phyloP scores from a whole-genome alignment of 2,113 vertebrate species.

The Ptilonorhynchus violaceus region DNA sequence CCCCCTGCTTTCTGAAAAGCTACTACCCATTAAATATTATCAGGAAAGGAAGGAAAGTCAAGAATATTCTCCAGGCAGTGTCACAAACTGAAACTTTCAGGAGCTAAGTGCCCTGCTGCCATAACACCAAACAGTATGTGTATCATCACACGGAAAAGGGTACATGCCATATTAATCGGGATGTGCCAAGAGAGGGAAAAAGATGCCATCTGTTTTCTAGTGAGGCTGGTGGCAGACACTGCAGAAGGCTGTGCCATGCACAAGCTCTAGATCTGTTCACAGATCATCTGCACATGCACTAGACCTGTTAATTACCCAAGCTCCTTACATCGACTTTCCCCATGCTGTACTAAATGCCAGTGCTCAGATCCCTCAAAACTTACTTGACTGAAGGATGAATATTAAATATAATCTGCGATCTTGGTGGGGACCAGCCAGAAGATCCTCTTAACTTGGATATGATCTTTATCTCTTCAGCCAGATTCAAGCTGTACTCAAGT shows the following conservation, averaged over 20 bases:
- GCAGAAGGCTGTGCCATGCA: background rate
- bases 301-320: background rate
- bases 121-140: fast-evolving
- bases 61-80: background rate
- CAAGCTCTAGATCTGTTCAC: background rate
- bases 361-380: constrained; percentile 5
- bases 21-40: background rate
- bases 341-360: background rate
- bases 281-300: background rate
- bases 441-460: constrained; percentile 79
- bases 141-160: background rate
- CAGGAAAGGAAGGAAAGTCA: background rate
- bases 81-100: background rate
- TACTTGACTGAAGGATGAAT: constrained; percentile 81
- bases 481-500: constrained; percentile 64
- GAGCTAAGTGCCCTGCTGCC: background rate
- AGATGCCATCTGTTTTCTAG: background rate
- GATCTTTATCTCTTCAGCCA: constrained; percentile 78
- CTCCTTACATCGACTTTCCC: background rate
- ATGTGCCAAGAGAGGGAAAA: background rate
- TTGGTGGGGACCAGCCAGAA: constrained; percentile 81
- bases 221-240: background rate
- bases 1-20: background rate
- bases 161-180: fast-evolving
- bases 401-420: constrained; percentile 82